phyloP scores from a whole-genome alignment of 1,140 invertebrate species.

The Papilio polyxenes region DNA sequence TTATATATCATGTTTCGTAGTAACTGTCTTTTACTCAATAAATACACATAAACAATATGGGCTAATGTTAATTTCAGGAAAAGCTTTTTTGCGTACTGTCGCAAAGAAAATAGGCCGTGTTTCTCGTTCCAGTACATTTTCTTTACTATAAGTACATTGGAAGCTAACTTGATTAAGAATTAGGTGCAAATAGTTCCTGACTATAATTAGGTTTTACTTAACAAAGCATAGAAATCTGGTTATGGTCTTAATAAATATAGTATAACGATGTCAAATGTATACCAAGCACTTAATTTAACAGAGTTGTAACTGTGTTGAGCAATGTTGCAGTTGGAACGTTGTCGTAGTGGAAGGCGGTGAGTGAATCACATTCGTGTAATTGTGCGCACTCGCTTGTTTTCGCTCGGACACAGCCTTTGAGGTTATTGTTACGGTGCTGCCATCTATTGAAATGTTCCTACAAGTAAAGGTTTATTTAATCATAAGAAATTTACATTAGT shows the following conservation, averaged over 20 bases:
- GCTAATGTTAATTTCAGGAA: not conserved
- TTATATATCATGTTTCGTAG: too few species aligned
- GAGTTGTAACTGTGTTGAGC: conserved; percentile 54
- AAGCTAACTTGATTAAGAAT: conserved; percentile 55
- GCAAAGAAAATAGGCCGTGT: conserved; percentile 38
- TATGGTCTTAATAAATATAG: conserved; percentile 24
- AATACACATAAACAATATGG: too few species aligned
- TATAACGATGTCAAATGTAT: conserved; percentile 54
- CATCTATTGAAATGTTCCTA: conserved; percentile 3
- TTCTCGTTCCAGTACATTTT: conserved; percentile 40
- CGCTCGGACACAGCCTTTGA: conserved; percentile 73
- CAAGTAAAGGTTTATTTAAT: not conserved
- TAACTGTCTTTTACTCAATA: too few species aligned
- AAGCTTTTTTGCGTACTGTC: not conserved
- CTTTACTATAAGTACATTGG: conserved; percentile 48
- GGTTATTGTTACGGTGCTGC: conserved; percentile 68
- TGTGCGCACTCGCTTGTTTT: conserved; percentile 65
- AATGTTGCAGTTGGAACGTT: conserved; percentile 54
- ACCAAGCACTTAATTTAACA: conserved; percentile 47
- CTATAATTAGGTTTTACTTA: not conserved
- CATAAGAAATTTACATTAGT: not conserved
- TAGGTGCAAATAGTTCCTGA: conserved; percentile 57
- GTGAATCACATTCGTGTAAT: conserved; percentile 51
- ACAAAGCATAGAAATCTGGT: not conserved
- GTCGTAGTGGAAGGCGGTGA: conserved; percentile 44